These are phyloP conservation scores for Halcyon malimbica DNA, from an alignment of 2,113 vertebrate species.

Conservation along the genomic window DNA sequence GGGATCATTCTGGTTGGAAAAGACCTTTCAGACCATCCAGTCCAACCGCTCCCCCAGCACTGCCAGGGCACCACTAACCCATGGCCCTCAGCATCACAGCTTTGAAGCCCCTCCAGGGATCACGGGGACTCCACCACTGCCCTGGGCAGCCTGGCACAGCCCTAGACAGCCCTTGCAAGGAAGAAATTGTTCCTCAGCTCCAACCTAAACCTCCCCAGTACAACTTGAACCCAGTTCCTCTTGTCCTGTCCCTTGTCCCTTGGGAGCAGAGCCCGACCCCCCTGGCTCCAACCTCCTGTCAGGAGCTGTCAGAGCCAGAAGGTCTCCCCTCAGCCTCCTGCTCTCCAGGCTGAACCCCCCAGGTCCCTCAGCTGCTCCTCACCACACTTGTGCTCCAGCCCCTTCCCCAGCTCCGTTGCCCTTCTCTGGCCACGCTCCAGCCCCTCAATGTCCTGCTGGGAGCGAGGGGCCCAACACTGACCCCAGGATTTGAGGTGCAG, in stretches of 20 bases:
- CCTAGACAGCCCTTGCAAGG: neutral
- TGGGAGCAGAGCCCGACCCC: neutral
- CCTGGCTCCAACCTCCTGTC: neutral
- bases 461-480: neutral
- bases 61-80: neutral
- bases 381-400: neutral
- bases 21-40: neutral
- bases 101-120: neutral
- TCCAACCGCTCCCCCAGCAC: neutral
- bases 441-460: neutral
- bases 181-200: neutral
- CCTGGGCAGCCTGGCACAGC: neutral
- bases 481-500: neutral
- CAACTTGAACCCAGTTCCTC: neutral
- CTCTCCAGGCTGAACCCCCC: neutral
- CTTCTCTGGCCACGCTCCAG: neutral
- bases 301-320: neutral
- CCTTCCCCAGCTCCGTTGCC: neutral
- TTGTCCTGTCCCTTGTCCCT: neutral
- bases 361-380: neutral
- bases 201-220: neutral
- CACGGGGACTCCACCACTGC: neutral
- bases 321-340: neutral
- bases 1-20: neutral
- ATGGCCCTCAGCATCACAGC: neutral